Evolutionary conservation across 2,888 invertebrate species (phyloP).

Genomic region (Trisateles emortualis): DNA sequence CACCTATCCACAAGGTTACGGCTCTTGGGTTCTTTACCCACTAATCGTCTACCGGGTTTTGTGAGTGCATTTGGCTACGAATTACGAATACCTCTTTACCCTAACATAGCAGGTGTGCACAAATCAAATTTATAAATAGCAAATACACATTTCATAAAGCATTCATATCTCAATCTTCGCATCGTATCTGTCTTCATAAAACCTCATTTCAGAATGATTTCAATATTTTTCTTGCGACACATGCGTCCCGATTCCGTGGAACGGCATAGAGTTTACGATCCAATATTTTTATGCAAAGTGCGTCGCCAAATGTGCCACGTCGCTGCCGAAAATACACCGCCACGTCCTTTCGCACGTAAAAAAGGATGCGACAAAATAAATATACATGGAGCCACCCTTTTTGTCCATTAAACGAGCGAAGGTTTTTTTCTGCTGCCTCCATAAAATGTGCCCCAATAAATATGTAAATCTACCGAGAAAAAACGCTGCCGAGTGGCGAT

Average conservation of each 20-base stretch:
- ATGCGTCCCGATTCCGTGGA: slow-evolving; percentile 76
- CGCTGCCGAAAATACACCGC: slow-evolving; percentile 76
- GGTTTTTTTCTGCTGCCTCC: slow-evolving; percentile 79
- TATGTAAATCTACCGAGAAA: slow-evolving; percentile 84
- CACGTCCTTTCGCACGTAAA: slow-evolving; percentile 84
- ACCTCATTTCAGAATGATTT: slow-evolving; percentile 71
- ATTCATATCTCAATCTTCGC: slow-evolving; percentile 73
- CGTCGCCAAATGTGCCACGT: slow-evolving; percentile 84
- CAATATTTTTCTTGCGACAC: slow-evolving; percentile 74
- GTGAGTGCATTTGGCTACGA: too few species aligned
- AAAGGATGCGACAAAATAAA: slow-evolving; percentile 87
- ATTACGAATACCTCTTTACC: slow-evolving; percentile 10
- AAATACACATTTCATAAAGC: slow-evolving; percentile 51
- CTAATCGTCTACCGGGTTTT: too few species aligned
- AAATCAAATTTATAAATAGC: slow-evolving; percentile 60
- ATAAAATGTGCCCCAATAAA: slow-evolving; percentile 87
- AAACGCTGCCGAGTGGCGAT: slow-evolving; percentile 64
- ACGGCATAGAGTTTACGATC: slow-evolving; percentile 80
- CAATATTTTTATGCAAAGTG: slow-evolving; percentile 86
- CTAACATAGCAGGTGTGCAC: slow-evolving; percentile 56
- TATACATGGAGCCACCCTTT: slow-evolving; percentile 85
- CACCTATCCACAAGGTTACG: too few species aligned
- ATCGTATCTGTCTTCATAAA: slow-evolving; percentile 72
- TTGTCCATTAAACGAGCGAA: slow-evolving; percentile 84
- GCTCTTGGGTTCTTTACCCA: too few species aligned